Base-by-base conservation (phyloP, 1,140 invertebrate genomes). In the Sinella curviseta region DNA sequence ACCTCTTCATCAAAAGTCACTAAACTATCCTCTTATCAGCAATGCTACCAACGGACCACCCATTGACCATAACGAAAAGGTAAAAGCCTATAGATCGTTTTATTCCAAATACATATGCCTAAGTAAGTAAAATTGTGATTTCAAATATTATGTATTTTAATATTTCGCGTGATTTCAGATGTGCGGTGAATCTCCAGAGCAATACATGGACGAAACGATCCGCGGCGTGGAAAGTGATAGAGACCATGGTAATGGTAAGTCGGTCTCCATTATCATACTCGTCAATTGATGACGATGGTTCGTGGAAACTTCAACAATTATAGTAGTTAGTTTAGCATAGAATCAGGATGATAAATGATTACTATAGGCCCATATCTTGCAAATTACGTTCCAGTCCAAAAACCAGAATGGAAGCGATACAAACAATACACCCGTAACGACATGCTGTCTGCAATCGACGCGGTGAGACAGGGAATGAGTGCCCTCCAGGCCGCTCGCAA, bases 321-420 rank as follows among this genome's bases (percentile, higher is more conserved):
- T n/a, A n/a, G n/a, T n/a, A n/a, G n/a, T n/a, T n/a, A n/a, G n/a
- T n/a, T n/a, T n/a, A n/a, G n/a, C n/a, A n/a, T n/a, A n/a, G n/a
- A n/a, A n/a, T n/a, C n/a, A n/a, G n/a, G n/a, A n/a, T n/a, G n/a
- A n/a, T n/a, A n/a, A n/a, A n/a, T 60, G 8, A 60, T n/a, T n/a
- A 60, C 24, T 60, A 3, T 26, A 60, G 55, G 31, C 39, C 16
- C 14, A 48, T 36, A 54, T 48, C 39, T 93, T 76, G 91, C 91
- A 0, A 91, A 90, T 0, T 93, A 93, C 84, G 91, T 92, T 4
- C 92, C 91, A 34, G 88, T 88, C 20, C 93, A 94, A 85, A 95
- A 94, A 85, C 94, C 94, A 0, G 94, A 97, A 87, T 96, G 94
- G 94, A 97, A 96, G 86, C 90, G 94, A 35, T 97, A 97, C 87